Conservation (phyloP, 2,888 invertebrate genomes). For the Drosophila macrothrix region DNA sequence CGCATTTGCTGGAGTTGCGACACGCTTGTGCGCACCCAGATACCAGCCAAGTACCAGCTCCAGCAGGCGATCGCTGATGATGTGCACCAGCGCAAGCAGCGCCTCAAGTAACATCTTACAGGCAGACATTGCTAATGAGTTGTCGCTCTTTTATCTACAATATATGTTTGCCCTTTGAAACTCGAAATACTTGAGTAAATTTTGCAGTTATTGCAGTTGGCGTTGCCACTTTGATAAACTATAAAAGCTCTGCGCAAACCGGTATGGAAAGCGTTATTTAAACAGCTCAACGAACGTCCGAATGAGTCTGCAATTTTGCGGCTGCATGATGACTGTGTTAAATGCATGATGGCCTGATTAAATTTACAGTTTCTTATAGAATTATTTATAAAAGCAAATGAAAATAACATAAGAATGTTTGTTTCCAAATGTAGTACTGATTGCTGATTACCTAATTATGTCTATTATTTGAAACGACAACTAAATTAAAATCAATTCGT, state of each 20-base stretch:
- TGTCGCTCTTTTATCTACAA: background rate
- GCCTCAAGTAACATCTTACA: constrained; percentile 67
- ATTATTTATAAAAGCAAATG: background rate
- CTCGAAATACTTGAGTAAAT: background rate
- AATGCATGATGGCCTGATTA: background rate
- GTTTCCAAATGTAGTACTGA: background rate
- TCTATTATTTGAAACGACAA: background rate
- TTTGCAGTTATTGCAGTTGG: background rate
- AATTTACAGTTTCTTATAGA: background rate
- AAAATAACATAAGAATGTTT: background rate
- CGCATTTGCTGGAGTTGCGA: constrained; percentile 65
- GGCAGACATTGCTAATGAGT: constrained; percentile 58
- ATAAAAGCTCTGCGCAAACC: constrained; percentile 15
- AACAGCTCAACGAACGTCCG: background rate
- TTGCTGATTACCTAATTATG: background rate
- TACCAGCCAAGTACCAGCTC: constrained; percentile 81
- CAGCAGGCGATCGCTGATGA: constrained; percentile 74
- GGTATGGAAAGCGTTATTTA: constrained; percentile 2
- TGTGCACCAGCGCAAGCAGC: constrained; percentile 73
- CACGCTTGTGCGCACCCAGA: constrained; percentile 75
- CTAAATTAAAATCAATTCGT: too few species aligned
- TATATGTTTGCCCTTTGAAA: constrained; percentile 31
- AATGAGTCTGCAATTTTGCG: background rate
- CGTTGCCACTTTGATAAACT: constrained; percentile 40
- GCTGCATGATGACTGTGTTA: background rate